phyloP scores from a whole-genome alignment of 2,113 vertebrate genomes.

The Sander lucioperca region DNA sequence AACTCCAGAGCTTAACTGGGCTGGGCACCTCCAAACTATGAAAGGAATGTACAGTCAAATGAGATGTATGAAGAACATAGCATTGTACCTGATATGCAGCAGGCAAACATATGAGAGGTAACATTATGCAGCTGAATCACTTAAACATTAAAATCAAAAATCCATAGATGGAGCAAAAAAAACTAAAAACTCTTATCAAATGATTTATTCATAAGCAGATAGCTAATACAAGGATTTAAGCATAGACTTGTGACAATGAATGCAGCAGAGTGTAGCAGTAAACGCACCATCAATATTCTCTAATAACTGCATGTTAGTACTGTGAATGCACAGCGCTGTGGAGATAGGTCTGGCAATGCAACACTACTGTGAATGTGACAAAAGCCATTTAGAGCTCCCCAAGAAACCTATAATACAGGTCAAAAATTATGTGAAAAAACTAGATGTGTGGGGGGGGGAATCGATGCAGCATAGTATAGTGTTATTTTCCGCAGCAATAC shows the following conservation, averaged over 20 bases:
- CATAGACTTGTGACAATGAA: not conserved
- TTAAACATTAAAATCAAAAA: not conserved
- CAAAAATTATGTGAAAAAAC: not conserved
- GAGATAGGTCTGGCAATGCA: too few species aligned
- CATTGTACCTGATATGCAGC: not conserved
- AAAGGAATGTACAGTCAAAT: not conserved
- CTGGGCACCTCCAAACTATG: not conserved
- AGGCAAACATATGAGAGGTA: not conserved
- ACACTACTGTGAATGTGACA: not conserved
- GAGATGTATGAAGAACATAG: not conserved
- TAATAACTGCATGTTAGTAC: not conserved
- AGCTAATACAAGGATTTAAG: not conserved
- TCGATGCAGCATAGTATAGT: too few species aligned
- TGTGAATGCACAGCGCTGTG: too few species aligned
- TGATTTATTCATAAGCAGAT: not conserved
- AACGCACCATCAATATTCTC: not conserved
- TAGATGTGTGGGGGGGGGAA: too few species aligned
- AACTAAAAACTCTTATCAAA: not conserved
- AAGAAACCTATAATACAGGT: not conserved
- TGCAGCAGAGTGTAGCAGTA: not conserved
- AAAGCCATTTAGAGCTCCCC: not conserved
- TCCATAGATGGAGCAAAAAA: not conserved
- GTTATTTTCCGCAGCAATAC: too few species aligned
- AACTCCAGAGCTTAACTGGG: too few species aligned
- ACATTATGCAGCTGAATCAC: not conserved